These are phyloP conservation scores for Mola mola DNA, from an alignment of 2,113 vertebrate genomes.

Conservation along the genomic window DNA sequence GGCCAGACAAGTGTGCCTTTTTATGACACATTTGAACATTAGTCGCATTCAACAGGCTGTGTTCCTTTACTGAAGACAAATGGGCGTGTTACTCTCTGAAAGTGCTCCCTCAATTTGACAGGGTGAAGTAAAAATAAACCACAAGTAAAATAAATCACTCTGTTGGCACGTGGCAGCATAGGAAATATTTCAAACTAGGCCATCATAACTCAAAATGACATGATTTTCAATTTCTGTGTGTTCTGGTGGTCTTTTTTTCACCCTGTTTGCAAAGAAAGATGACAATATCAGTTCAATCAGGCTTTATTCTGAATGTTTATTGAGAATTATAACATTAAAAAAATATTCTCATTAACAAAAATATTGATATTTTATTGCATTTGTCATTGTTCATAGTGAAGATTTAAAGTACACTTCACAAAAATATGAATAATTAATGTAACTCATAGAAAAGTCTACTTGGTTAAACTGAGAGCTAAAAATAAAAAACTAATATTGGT, in stretches of 20 bases:
- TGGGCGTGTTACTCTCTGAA: not conserved
- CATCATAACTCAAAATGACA: not conserved
- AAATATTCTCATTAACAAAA: no score
- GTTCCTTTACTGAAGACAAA: not conserved
- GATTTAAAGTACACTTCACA: no score
- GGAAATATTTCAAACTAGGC: not conserved
- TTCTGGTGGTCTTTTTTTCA: not conserved
- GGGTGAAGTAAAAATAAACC: not conserved
- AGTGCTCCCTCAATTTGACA: constrained; percentile 3
- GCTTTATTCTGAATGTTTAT: no score
- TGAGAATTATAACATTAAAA: no score
- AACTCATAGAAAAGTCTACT: no score
- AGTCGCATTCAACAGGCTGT: constrained; percentile 19
- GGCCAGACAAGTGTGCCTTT: constrained; percentile 10
- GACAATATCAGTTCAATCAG: not conserved
- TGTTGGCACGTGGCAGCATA: not conserved
- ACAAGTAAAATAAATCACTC: not conserved
- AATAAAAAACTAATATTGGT: no score
- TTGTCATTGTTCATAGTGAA: no score
- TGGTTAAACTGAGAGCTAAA: no score
- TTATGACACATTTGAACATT: constrained; percentile 34
- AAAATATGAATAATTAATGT: no score
- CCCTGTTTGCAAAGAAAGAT: not conserved
- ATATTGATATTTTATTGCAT: no score
- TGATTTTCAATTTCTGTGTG: not conserved